Percentiles rank a stretch among this genome's conserved stretches.
phyloP scores from a whole-genome alignment of 2,888 invertebrate genomes.

The Eupithecia vulgata region DNA sequence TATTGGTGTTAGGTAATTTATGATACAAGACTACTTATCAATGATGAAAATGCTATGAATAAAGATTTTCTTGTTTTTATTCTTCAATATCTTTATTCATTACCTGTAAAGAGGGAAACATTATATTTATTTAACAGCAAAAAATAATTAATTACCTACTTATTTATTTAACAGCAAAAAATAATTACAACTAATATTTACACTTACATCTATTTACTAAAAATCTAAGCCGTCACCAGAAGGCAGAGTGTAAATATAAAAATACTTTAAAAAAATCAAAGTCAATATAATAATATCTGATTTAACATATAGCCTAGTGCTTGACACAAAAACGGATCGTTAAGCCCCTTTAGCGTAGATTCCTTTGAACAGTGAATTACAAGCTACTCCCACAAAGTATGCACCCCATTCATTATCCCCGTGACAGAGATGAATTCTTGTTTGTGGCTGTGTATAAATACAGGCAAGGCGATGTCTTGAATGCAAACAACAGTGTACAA shows the following conservation, averaged over 20 bases:
- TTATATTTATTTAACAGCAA: too few species aligned
- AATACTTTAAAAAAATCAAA: neutral
- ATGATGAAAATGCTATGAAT: too few species aligned
- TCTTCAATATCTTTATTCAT: neutral
- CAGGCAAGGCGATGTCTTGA: slow-evolving; percentile 43
- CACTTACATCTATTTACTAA: too few species aligned
- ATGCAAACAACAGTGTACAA: slow-evolving; percentile 41
- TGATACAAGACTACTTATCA: too few species aligned
- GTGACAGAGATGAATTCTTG: slow-evolving; percentile 28
- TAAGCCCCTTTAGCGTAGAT: neutral
- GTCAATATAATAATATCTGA: neutral
- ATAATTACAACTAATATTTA: too few species aligned
- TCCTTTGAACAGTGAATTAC: slow-evolving; percentile 8
- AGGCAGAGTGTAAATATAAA: too few species aligned
- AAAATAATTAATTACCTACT: too few species aligned
- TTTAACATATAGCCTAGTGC: neutral
- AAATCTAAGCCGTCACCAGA: too few species aligned
- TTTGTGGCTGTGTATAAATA: slow-evolving; percentile 31
- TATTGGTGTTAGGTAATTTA: too few species aligned
- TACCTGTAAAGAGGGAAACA: too few species aligned
- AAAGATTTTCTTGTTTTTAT: too few species aligned
- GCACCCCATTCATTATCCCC: slow-evolving; percentile 24
- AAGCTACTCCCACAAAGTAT: neutral
- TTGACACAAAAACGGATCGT: neutral
- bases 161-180: too few species aligned